These are phyloP conservation scores for Caenorhabditis becei DNA, from an alignment of 2,888 invertebrate genomes.

Conservation along the genomic window DNA sequence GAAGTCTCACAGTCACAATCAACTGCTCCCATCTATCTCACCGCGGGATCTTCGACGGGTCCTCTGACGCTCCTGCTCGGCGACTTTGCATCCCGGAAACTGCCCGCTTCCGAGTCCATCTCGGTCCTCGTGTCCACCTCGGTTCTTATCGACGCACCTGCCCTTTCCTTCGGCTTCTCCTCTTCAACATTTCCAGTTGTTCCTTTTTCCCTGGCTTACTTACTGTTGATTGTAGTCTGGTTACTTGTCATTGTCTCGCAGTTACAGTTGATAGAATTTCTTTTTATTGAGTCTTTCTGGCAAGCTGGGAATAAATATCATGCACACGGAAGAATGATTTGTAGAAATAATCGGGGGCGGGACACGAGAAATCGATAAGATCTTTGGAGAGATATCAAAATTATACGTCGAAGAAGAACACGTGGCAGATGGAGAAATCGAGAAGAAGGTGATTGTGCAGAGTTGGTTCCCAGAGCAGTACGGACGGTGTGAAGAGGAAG, in stretches of 20 bases:
- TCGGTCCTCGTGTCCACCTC: neutral
- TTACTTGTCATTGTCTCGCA: slow-evolving; percentile 19
- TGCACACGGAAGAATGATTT: neutral
- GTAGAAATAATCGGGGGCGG: slow-evolving; percentile 2
- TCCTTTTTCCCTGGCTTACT: neutral
- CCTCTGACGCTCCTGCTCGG: neutral
- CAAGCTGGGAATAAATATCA: slow-evolving; percentile 21
- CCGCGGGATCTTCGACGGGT: slow-evolving; percentile 1
- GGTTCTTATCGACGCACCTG: neutral
- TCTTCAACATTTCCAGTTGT: neutral
- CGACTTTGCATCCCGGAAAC: neutral
- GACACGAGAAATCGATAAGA: slow-evolving; percentile 22
- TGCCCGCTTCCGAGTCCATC: neutral
- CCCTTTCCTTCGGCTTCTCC: neutral
- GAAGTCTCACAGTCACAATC: neutral
- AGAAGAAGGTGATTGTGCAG: neutral
- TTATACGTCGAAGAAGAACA: slow-evolving; percentile 1
- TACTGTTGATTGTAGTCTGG: neutral
- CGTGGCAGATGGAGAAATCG: slow-evolving; percentile 4
- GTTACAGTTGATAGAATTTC: slow-evolving; percentile 38
- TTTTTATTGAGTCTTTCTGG: slow-evolving; percentile 15
- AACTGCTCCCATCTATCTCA: neutral
- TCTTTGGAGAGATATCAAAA: neutral
- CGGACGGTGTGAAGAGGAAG: neutral
- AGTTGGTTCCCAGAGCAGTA: neutral